phyloP scores from a whole-genome alignment of 2,888 invertebrate species.

The Cartodere bifasciata region DNA sequence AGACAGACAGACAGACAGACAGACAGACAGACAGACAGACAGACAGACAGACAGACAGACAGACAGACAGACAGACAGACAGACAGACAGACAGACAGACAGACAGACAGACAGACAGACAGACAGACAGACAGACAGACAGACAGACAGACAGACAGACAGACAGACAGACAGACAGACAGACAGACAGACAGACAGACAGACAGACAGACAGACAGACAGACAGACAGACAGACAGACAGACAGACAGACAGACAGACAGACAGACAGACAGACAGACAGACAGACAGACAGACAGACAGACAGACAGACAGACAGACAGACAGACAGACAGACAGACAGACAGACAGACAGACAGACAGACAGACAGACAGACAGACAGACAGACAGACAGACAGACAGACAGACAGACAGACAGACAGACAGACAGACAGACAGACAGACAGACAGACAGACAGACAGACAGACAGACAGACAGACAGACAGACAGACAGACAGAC shows the following conservation, averaged over 20 bases:
- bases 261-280: slow-evolving; percentile 1
- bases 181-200: slow-evolving; percentile 1
- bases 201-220: slow-evolving; percentile 1
- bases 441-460: slow-evolving; percentile 1
- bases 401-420: slow-evolving; percentile 1
- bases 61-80: slow-evolving; percentile 5
- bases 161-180: slow-evolving; percentile 2
- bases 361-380: slow-evolving; percentile 1
- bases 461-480: slow-evolving; percentile 1
- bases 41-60: slow-evolving; percentile 1
- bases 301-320: slow-evolving; percentile 1
- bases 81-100: slow-evolving; percentile 5
- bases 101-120: slow-evolving; percentile 5
- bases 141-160: slow-evolving; percentile 5
- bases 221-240: slow-evolving; percentile 1
- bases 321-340: slow-evolving; percentile 1
- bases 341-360: slow-evolving; percentile 1
- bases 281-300: slow-evolving; percentile 1
- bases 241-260: slow-evolving; percentile 1
- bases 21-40: neutral
- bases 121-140: slow-evolving; percentile 5
- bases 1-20: neutral
- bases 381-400: slow-evolving; percentile 1
- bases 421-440: slow-evolving; percentile 1
- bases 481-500: slow-evolving; percentile 1